Conservation (phyloP, 2,113 vertebrate genomes). For the Salvelinus alpinus region DNA sequence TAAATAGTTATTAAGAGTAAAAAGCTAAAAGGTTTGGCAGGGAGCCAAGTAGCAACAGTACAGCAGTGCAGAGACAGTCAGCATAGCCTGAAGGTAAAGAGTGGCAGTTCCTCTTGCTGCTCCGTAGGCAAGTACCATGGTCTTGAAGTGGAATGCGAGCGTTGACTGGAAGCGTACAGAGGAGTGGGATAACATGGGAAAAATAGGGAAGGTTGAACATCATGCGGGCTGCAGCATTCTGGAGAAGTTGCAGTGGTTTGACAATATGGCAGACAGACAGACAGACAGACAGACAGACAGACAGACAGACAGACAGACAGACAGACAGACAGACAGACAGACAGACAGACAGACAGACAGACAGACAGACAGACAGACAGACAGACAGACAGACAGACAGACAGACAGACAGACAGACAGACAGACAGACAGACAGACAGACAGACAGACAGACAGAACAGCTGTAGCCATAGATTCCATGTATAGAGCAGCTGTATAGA, state of each 20-base stretch:
- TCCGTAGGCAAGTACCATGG: too few relatives aligned
- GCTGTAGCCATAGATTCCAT: background rate
- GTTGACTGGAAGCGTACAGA: too few relatives aligned
- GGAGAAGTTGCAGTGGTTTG: too few relatives aligned
- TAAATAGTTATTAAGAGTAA: too few relatives aligned
- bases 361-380: background rate
- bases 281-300: background rate
- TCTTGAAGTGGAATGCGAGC: too few relatives aligned
- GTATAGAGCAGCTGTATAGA: background rate
- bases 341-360: background rate
- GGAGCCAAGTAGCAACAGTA: background rate
- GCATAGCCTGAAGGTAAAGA: background rate
- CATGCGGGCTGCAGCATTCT: too few relatives aligned
- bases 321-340: background rate
- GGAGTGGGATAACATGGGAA: background rate
- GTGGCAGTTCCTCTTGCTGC: too few relatives aligned
- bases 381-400: background rate
- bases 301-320: too few relatives aligned
- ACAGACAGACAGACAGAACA: background rate
- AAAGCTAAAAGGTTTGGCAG: too few relatives aligned
- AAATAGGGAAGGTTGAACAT: too few relatives aligned
- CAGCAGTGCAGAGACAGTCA: too few relatives aligned
- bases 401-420: background rate
- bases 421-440: background rate
- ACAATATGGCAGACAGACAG: background rate